Base-by-base conservation (phyloP, 2,888 invertebrate genomes). In the Calameuta pallipes region DNA sequence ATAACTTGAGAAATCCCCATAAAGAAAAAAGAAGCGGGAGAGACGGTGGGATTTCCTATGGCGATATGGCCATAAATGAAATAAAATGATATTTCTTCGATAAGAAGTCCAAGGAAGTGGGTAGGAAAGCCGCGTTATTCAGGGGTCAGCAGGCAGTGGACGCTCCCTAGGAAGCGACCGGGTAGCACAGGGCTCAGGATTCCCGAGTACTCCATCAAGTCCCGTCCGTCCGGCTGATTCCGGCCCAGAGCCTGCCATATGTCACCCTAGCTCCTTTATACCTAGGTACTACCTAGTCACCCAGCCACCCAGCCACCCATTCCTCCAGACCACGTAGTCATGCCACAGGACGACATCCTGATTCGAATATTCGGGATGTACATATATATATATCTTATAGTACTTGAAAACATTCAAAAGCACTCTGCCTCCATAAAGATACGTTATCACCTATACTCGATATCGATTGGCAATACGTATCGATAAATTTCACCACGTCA, bases 11-110 rank as follows among this genome's bases (percentile, higher is more conserved):
- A 79, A 81, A 82, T 82, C 81, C 76, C 80, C 77, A 80, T 82
- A 84, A 84, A 33, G 4, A 33, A 81, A 81, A 81, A 80, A 79
- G 74, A 56, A 76, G 76, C 37, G 56, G 75, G 78, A 30, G 73
- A 76, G 76, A 76, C 75, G 79, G 41, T 76, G 77, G 77, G 83
- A 82, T 78, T 79, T 78, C 80, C 81, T 80, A 80, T 79, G 75
- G 78, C 85, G 88, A 88, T 89, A 88, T 88, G 87, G 87, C 86
- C 86, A 90, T 91, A 91, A 91, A 91, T 90, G 91, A 91, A 91
- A 91, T 90, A 90, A 91, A 91, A 91, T 91, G 91, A 91, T 90
- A 91, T 91, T 91, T 88, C 82, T 83, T 83, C 85, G 88, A 88
- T 88, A 88, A 86, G 88, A 84, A 82, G 81, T 83, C 83, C 76